A percentile compares a stretch with the other conserved stretches of the same genome.
Conservation (phyloP, 2,113 vertebrate genomes). For the Tenebrosternarchus preto region DNA sequence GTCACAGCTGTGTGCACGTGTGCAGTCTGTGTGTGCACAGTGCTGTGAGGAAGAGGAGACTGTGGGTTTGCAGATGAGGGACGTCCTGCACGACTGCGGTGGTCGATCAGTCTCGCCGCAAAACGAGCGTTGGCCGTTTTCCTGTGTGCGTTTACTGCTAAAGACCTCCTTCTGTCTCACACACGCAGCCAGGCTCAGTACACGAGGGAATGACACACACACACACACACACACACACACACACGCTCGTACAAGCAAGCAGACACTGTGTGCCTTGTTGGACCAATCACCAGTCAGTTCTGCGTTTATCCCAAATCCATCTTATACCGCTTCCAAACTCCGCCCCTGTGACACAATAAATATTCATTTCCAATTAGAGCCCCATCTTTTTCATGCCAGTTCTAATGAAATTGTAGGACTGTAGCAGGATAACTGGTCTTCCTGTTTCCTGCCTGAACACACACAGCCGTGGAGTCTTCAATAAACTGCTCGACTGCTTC, state of each 20-base stretch:
- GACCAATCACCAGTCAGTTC: slow-evolving; percentile 53
- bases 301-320: slow-evolving; percentile 55
- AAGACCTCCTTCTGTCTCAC: neutral
- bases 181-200: too few relatives aligned
- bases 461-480: too few relatives aligned
- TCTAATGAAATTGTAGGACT: slow-evolving; percentile 48
- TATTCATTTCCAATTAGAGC: slow-evolving; percentile 64
- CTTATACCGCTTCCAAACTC: slow-evolving; percentile 48
- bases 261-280: neutral
- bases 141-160: neutral
- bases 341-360: slow-evolving; percentile 56
- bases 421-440: slow-evolving; percentile 56
- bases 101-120: neutral
- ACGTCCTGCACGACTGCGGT: neutral
- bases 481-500: too few relatives aligned
- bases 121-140: neutral
- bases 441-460: neutral
- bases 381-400: slow-evolving; percentile 54
- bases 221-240: neutral
- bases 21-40: neutral
- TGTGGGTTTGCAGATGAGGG: neutral
- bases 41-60: neutral
- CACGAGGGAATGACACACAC: too few relatives aligned
- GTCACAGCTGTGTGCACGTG: neutral
- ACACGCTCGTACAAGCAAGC: neutral